Base-by-base conservation (phyloP, 2,797 vertebrate genomes). In the Rhinichthys osculus region DNA sequence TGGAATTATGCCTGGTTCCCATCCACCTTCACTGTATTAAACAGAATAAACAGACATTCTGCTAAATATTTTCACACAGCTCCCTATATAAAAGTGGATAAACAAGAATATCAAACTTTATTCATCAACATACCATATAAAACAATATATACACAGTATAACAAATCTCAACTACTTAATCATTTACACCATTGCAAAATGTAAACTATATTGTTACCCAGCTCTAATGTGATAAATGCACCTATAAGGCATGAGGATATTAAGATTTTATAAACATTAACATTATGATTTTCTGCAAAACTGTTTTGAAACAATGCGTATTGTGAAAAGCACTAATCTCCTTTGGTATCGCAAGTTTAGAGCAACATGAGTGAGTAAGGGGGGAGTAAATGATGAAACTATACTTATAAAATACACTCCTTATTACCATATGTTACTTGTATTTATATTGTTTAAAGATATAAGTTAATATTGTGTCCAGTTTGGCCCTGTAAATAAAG, bases 221-320 rank as follows among this genome's bases (percentile, higher is more conserved):
- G 9, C 44, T 74, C 72, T 21, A 52, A 52, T 33, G 1, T 52
- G 17, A 17, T 33, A 52, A 74, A 52, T 74, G 72, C 50, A 30
- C 11, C 27, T 6, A 30, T 11, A 73, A 47, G 17, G 72, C 9
- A 52, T 35, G 9, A 21, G 1, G 5, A 13, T 10, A 21, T 52
- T 74, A 74, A 35, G 17, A 11, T 74, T 30, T 33, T 33, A 30
- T 50, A 74, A 38, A 14, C 50, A 77, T 77, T 77, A 77, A 33
- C 19, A 77, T 77, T 5, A 33, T 6, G 9, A 30, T 52, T 52
- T 76, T 73, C 71, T 73, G n/a, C 8, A 17, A 73, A 73, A 23
- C 42, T 33, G 4, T 44, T 74, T 52, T 9, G 44, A 74, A 74
- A 52, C 27, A 3, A 50, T 74, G 17, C 33, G 5, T 52, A 52